These are phyloP conservation scores for Cyclophora punctaria DNA, from an alignment of 2,888 invertebrate species.

Conservation along the genomic window DNA sequence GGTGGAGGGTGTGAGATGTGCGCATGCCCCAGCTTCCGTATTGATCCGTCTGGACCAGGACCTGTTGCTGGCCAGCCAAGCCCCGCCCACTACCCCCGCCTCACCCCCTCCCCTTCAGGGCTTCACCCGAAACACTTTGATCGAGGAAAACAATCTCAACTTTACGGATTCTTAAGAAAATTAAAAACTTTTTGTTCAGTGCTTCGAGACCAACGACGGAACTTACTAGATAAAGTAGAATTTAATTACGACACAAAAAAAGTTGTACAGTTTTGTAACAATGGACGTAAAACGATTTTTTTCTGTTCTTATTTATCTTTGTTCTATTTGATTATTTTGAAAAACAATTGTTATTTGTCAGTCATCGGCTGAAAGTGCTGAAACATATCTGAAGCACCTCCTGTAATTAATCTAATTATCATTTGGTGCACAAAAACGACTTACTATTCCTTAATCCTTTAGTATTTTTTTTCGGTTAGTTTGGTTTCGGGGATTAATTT, in stretches of 20 bases:
- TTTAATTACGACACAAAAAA: constrained; percentile 23
- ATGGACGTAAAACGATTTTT: not conserved
- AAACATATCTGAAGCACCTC: no score
- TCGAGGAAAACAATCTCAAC: constrained; percentile 64
- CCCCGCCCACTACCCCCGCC: constrained; percentile 33
- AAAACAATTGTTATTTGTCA: no score
- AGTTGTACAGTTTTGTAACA: constrained; percentile 7
- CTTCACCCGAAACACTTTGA: constrained; percentile 47
- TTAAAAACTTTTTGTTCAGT: constrained; percentile 46
- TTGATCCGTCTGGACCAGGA: constrained; percentile 50
- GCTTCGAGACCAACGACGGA: constrained; percentile 16
- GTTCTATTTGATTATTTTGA: no score
- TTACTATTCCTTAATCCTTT: no score
- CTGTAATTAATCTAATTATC: no score
- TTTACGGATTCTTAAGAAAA: constrained; percentile 59
- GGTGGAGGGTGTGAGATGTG: constrained; percentile 42
- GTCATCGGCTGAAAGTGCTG: no score
- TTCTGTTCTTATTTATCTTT: no score
- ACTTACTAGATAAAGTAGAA: constrained; percentile 21
- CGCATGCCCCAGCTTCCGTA: constrained; percentile 68
- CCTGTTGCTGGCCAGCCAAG: constrained; percentile 60
- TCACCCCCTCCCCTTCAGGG: constrained; percentile 25
- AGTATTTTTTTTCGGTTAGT: no score
- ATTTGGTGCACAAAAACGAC: no score
- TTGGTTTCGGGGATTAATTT: no score